phyloP scores from a whole-genome alignment of 2,888 invertebrate species.

The Eupithecia centaureata region DNA sequence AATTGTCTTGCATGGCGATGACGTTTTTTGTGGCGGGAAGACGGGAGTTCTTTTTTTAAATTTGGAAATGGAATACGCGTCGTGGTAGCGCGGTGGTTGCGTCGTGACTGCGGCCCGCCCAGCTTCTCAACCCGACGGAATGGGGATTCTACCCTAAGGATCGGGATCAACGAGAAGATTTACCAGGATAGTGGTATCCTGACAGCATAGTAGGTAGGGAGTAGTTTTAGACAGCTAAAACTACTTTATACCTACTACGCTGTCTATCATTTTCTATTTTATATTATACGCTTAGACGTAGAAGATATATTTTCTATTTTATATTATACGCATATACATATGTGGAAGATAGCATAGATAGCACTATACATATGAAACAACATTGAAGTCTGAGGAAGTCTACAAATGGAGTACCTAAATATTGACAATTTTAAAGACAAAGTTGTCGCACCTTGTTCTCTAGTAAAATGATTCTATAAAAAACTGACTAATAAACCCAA shows the following conservation, averaged over 20 bases:
- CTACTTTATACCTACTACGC: not conserved
- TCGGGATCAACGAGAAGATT: not conserved
- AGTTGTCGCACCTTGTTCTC: not conserved
- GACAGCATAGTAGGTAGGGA: not conserved
- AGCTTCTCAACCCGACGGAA: slow-evolving; percentile 46
- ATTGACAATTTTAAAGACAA: not conserved
- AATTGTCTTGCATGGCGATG: slow-evolving; percentile 55
- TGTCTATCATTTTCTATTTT: not conserved
- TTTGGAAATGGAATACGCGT: slow-evolving; percentile 12
- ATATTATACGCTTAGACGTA: too few species aligned
- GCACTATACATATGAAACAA: too few species aligned
- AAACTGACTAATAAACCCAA: not conserved
- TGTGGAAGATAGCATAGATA: too few species aligned
- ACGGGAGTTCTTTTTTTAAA: slow-evolving; percentile 22
- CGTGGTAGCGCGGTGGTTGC: slow-evolving; percentile 44
- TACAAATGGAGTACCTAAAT: not conserved
- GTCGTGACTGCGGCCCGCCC: slow-evolving; percentile 58
- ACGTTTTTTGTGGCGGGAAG: slow-evolving; percentile 57
- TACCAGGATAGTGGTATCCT: not conserved
- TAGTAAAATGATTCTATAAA: not conserved
- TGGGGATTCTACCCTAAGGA: slow-evolving; percentile 42
- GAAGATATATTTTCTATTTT: too few species aligned
- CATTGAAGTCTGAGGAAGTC: not conserved
- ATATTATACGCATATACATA: too few species aligned
- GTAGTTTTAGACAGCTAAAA: too few species aligned